phyloP scores from a whole-genome alignment of 1,140 invertebrate genomes.

The Musca vetustissima region DNA sequence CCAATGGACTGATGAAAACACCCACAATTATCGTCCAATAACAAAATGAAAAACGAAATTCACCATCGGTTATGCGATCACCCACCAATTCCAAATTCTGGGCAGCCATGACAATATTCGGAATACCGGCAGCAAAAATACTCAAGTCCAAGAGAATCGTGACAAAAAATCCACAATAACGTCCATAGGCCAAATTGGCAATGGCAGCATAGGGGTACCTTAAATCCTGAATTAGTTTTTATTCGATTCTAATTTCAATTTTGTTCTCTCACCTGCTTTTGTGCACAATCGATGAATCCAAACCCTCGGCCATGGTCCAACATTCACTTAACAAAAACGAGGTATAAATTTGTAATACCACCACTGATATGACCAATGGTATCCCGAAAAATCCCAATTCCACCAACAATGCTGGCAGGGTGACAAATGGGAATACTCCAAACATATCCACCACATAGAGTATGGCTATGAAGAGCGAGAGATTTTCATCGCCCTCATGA shows the following conservation, averaged over 20 bases:
- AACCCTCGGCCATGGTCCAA: slow-evolving; percentile 70
- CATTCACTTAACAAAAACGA: slow-evolving; percentile 71
- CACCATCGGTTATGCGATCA: slow-evolving; percentile 63
- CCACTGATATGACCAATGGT: slow-evolving; percentile 66
- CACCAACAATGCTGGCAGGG: slow-evolving; percentile 70
- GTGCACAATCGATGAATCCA: slow-evolving; percentile 66
- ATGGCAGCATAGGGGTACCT: slow-evolving; percentile 78
- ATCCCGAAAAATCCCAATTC: slow-evolving; percentile 73
- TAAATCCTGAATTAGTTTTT: not conserved
- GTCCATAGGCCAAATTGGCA: slow-evolving; percentile 70
- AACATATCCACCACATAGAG: slow-evolving; percentile 79
- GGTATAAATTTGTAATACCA: slow-evolving; percentile 74
- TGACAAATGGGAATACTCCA: slow-evolving; percentile 77
- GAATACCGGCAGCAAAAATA: slow-evolving; percentile 73
- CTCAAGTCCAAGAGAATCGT: slow-evolving; percentile 71
- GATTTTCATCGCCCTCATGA: slow-evolving; percentile 38
- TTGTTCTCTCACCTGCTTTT: slow-evolving; percentile 63
- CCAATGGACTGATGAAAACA: slow-evolving; percentile 69
- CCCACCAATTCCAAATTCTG: slow-evolving; percentile 76
- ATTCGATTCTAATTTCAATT: not conserved
- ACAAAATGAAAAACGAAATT: slow-evolving; percentile 71
- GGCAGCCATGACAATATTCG: slow-evolving; percentile 75
- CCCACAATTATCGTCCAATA: slow-evolving; percentile 75
- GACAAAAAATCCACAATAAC: slow-evolving; percentile 61
- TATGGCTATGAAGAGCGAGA: slow-evolving; percentile 67